phyloP scores from a whole-genome alignment of 2,797 vertebrate genomes.

The Clarias laeviceps region DNA sequence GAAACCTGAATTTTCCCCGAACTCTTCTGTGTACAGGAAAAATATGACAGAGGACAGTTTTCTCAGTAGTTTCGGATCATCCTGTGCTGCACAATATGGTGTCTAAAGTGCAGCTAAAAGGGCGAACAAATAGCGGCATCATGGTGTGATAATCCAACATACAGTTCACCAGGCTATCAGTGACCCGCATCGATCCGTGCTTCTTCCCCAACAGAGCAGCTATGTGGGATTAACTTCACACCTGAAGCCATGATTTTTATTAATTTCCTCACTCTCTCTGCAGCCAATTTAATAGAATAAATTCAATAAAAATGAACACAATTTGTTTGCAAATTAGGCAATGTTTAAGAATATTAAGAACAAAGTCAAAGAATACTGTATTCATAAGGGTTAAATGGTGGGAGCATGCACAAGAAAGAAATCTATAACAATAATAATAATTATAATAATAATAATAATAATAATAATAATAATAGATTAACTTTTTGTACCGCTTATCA shows the following conservation, averaged over 20 bases:
- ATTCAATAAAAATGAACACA: neutral
- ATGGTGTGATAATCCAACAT: constrained; percentile 20
- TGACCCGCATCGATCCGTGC: constrained; percentile 15
- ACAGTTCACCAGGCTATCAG: constrained; percentile 12
- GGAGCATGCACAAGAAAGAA: neutral
- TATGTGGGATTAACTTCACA: neutral
- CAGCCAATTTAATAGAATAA: neutral
- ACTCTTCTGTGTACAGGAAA: neutral
- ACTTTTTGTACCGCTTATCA: no score
- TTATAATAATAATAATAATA: neutral
- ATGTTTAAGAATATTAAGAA: no score
- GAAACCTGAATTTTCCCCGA: neutral
- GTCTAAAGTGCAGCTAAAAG: constrained; percentile 25
- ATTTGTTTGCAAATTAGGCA: neutral
- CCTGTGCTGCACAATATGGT: constrained; percentile 6
- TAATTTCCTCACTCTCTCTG: no score
- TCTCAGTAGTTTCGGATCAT: neutral
- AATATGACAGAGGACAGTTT: constrained; percentile 4
- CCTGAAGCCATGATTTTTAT: neutral
- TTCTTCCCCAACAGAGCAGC: constrained; percentile 4
- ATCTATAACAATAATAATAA: neutral
- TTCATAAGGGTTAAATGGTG: neutral
- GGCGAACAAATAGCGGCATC: constrained; percentile 1
- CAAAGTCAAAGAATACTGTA: neutral
- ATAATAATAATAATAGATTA: neutral